Conservation (phyloP, 2,797 vertebrate genomes). For the Tenualosa thibaudeaui region DNA sequence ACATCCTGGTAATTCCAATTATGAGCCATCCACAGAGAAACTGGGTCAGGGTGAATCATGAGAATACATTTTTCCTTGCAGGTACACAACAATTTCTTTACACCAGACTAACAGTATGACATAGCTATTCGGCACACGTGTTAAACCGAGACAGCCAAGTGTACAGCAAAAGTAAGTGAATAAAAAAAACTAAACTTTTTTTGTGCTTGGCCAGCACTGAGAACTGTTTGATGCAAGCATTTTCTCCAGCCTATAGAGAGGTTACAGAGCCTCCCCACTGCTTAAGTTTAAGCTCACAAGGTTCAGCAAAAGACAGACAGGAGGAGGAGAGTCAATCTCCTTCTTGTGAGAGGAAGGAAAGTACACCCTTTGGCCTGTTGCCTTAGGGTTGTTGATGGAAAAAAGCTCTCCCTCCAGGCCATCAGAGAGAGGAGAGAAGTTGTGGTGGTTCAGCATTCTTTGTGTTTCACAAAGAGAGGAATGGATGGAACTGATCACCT, state of each 20-base stretch:
- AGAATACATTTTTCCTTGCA: background rate
- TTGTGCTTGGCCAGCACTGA: background rate
- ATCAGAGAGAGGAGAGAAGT: background rate
- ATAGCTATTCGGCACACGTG: background rate
- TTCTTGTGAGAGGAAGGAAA: background rate
- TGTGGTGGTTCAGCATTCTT: conserved; percentile 27
- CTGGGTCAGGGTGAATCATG: background rate
- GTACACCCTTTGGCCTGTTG: background rate
- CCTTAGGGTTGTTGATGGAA: conserved; percentile 7
- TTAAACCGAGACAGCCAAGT: background rate
- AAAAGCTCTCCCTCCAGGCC: background rate
- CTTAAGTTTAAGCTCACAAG: conserved; percentile 6
- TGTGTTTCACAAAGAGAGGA: background rate
- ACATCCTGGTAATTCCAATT: background rate
- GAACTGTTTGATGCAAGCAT: background rate
- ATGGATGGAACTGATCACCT: background rate
- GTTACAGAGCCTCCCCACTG: background rate
- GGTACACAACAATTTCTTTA: background rate
- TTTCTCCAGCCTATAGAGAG: conserved; percentile 1
- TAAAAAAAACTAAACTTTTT: background rate
- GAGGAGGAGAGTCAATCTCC: background rate
- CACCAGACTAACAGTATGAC: background rate
- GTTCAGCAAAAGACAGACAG: background rate
- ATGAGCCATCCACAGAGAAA: background rate
- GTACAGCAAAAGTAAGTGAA: background rate